These are phyloP conservation scores for Cyprinodon brontotheroides DNA, from an alignment of 2,113 vertebrate genomes.

Conservation along the genomic window DNA sequence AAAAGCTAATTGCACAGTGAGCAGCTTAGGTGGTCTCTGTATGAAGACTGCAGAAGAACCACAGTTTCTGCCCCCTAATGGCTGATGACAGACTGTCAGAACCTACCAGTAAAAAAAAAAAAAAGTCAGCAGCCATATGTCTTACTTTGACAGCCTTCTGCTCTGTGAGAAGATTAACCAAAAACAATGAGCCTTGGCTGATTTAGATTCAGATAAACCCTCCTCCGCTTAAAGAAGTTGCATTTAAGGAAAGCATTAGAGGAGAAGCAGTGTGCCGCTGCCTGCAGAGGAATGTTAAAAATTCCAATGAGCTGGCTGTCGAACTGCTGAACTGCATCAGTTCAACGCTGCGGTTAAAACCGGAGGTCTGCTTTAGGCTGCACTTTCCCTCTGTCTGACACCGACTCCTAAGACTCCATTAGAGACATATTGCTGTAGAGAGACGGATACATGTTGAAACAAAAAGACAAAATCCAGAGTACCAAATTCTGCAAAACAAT, in stretches of 20 bases:
- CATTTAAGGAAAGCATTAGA: conserved; percentile 26
- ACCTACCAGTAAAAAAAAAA: not conserved
- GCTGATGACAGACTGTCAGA: conserved; percentile 15
- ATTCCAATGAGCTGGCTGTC: conserved; percentile 68
- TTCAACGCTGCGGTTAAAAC: conserved; percentile 53
- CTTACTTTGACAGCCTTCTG: conserved; percentile 13
- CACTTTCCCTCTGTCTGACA: conserved; percentile 62
- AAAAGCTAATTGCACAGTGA: conserved; percentile 39
- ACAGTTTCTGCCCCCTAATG: conserved; percentile 16
- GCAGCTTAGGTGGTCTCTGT: conserved; percentile 58
- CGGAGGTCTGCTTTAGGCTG: conserved; percentile 62
- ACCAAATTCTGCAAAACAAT: not conserved
- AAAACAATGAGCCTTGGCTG: conserved; percentile 10
- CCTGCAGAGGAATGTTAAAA: conserved; percentile 71
- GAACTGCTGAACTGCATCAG: conserved; percentile 53
- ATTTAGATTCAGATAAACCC: conserved; percentile 28
- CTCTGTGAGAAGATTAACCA: conserved; percentile 21
- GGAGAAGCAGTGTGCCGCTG: conserved; percentile 47
- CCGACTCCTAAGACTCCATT: conserved; percentile 54
- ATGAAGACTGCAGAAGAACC: conserved; percentile 18
- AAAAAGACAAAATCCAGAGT: conserved; percentile 15
- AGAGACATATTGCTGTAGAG: conserved; percentile 40
- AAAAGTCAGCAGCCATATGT: not conserved
- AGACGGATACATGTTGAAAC: conserved; percentile 48
- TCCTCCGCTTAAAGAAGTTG: conserved; percentile 26